Base-by-base conservation (phyloP, 2,113 vertebrate genomes). In the Eretmochelys imbricata region DNA sequence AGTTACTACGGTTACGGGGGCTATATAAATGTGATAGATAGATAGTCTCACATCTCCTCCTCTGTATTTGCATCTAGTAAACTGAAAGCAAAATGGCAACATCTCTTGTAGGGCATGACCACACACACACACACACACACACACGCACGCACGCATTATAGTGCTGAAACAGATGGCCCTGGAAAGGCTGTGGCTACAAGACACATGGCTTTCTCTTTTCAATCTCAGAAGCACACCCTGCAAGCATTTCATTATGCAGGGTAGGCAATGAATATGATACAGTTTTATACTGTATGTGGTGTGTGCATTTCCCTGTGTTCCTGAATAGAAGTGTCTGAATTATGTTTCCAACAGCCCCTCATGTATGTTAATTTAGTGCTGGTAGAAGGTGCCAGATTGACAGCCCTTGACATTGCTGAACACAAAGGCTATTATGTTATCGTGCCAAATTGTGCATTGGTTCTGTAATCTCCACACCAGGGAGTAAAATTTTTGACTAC, bases 11-110 rank as follows among this genome's bases (percentile, higher is more conserved):
- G 35, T 65, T n/a, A 16, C 3, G 51, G 2, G 5, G 1, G 82
- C 6, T 4, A n/a, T 49, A 14, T 13, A 76, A 76, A 62, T 5
- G 42, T 10, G 4, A 4, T 5, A 38, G 25, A 79, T 0, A 1
- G 57, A 8, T 10, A 72, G 19, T n/a, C 10, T 91, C 24, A 91
- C 24, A 76, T 38, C 72, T 76, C 38, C 8, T 69, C n/a, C 19
- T 76, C 20, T 76, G 24, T n/a, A 24, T 76, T 76, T 76, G 92
- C 48, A 50, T 35, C 31, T 69, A 69, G 42, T 51, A 27, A 69
- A 10, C 1, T 48, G 46, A 82, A 29, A 50, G 17, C n/a, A 84
- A 75, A 90, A 80, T 31, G 1, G 62, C n/a, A 25, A 76, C 10
- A 4, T 31, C 82, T 10, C 35, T 51, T 84, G 48, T 76, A 87